These are phyloP conservation scores for Esox masquinongy DNA, from an alignment of 2,797 vertebrate species.

Conservation along the genomic window DNA sequence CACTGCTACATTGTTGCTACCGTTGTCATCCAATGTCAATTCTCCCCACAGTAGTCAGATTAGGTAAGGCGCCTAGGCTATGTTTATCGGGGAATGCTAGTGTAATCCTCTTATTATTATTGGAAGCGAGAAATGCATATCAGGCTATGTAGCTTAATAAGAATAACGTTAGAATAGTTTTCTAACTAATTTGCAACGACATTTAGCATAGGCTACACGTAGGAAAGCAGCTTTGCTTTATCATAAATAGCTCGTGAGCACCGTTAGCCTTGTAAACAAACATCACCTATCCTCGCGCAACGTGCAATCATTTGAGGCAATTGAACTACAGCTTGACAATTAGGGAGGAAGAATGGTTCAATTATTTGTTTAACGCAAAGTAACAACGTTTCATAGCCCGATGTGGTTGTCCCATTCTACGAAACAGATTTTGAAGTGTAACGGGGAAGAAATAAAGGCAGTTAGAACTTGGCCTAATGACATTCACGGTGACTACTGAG, in stretches of 20 bases:
- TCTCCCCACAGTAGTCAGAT: constrained; percentile 22
- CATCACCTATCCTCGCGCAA: not conserved
- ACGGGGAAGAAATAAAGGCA: not conserved
- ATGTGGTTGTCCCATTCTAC: not conserved
- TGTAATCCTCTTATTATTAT: constrained; percentile 38
- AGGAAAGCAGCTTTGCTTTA: not conserved
- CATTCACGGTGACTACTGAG: constrained; percentile 11
- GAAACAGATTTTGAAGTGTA: not conserved
- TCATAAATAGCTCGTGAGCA: not conserved
- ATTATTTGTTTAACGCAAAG: not conserved
- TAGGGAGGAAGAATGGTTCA: not conserved
- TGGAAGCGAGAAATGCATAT: not conserved
- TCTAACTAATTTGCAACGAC: not conserved
- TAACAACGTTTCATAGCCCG: not conserved
- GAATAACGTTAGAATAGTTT: not conserved
- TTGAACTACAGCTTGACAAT: not conserved
- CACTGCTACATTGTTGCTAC: constrained; percentile 18
- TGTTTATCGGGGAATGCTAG: not conserved
- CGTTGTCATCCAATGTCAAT: constrained; percentile 17
- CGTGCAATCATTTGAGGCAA: not conserved
- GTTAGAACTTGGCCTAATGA: constrained; percentile 2
- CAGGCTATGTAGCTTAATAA: not conserved
- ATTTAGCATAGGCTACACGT: not conserved
- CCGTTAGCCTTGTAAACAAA: constrained; percentile 8
- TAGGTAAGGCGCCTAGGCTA: constrained; percentile 5